Percentiles rank a stretch among this genome's conserved stretches.
Evolutionary conservation across 2,888 invertebrate genomes (phyloP).

Genomic region (Eueremaeus valkanovi): DNA sequence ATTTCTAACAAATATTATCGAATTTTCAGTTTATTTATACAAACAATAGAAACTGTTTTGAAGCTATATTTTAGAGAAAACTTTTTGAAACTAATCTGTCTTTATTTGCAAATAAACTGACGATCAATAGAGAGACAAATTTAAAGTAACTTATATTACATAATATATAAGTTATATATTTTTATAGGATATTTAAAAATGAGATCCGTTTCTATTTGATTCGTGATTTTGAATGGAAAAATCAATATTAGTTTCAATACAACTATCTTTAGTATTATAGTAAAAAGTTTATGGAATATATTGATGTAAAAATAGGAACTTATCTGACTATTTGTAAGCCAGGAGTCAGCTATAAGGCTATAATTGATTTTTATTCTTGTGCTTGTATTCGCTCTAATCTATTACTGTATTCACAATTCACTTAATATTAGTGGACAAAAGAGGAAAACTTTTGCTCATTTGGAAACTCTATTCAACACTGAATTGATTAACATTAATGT

Average conservation of each 20-base stretch:
- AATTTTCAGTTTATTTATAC: too few relatives aligned
- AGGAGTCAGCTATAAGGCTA: neutral
- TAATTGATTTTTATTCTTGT: conserved; percentile 16
- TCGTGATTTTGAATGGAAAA: neutral
- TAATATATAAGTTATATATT: too few relatives aligned
- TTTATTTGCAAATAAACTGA: too few relatives aligned
- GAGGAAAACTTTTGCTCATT: neutral
- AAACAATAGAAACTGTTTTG: too few relatives aligned
- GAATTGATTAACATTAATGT: conserved; percentile 15
- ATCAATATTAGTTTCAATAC: neutral
- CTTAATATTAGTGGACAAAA: conserved; percentile 26
- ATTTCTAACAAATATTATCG: too few relatives aligned
- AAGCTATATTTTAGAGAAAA: too few relatives aligned
- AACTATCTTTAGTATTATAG: neutral
- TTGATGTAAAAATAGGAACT: neutral
- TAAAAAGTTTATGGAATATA: neutral
- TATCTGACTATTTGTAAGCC: neutral
- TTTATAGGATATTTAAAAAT: neutral
- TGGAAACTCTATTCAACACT: neutral
- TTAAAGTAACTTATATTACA: too few relatives aligned
- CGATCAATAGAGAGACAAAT: too few relatives aligned
- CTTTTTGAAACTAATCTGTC: too few relatives aligned
- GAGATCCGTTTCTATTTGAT: neutral
- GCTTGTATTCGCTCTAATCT: neutral
- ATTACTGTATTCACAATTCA: neutral